Evolutionary conservation across 2,113 vertebrate species (phyloP).

Genomic region (Phyllostomus discolor): DNA sequence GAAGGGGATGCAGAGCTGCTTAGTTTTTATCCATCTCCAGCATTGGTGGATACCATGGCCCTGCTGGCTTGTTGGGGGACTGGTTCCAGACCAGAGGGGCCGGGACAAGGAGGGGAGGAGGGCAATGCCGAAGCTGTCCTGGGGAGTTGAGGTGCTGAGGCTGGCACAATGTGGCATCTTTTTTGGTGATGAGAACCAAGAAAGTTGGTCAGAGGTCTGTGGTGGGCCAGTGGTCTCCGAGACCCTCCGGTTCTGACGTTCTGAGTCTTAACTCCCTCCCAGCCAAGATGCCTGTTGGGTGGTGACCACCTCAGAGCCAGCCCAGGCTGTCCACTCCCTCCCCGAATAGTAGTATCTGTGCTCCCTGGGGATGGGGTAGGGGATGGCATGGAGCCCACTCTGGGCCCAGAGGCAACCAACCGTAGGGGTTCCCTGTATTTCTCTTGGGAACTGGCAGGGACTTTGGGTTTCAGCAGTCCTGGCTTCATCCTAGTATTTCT

Average conservation of each 20-base stretch:
- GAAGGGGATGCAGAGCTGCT: background rate
- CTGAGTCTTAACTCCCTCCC: background rate
- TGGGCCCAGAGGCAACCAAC: background rate
- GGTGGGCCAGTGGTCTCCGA: background rate
- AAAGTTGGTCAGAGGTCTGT: background rate
- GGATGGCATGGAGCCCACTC: rapidly evolving
- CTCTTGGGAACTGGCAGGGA: background rate
- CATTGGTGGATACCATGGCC: background rate
- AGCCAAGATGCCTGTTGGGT: background rate
- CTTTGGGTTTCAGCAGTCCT: background rate
- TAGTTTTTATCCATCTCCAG: background rate
- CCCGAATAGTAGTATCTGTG: background rate
- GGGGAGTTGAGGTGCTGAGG: background rate
- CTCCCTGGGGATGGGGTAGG: too few species aligned
- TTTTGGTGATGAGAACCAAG: background rate
- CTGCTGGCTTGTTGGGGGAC: background rate
- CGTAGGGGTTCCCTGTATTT: background rate
- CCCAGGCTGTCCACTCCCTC: rapidly evolving
- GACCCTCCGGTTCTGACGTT: background rate
- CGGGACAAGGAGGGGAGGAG: background rate
- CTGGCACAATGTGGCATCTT: background rate
- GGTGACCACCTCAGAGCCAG: background rate
- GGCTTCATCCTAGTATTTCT: background rate
- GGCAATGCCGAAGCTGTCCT: background rate
- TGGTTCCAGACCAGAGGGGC: background rate